These are phyloP conservation scores for Clarias macrocephalus DNA, from an alignment of 2,113 vertebrate species.

Conservation along the genomic window DNA sequence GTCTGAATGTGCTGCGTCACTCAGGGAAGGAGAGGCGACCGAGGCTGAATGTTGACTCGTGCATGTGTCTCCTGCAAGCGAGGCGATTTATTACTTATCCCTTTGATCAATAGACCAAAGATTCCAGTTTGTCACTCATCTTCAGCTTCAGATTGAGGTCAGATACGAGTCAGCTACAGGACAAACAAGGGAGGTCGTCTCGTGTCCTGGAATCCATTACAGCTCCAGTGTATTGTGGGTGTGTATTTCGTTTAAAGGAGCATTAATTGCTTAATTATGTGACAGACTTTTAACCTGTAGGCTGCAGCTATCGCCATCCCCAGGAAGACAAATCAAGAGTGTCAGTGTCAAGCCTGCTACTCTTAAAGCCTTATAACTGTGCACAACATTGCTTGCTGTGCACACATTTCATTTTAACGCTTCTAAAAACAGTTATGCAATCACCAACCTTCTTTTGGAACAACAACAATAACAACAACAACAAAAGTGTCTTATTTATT, in stretches of 20 bases:
- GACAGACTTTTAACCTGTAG: background rate
- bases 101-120: conserved; percentile 69
- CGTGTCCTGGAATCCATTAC: background rate
- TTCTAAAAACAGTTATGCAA: background rate
- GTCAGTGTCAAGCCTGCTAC: background rate
- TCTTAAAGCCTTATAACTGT: background rate
- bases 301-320: background rate
- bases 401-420: background rate
- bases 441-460: background rate
- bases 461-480: too few relatives aligned
- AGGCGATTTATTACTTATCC: conserved; percentile 63
- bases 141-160: conserved; percentile 23
- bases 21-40: conserved; percentile 52
- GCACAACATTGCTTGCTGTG: background rate
- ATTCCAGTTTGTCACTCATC: conserved; percentile 69
- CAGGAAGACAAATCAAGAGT: background rate
- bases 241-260: background rate
- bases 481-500: background rate
- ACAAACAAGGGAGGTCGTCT: conserved; percentile 13
- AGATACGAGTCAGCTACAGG: conserved; percentile 15
- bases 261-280: conserved; percentile 57
- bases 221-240: background rate
- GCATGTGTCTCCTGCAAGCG: conserved; percentile 67
- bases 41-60: conserved; percentile 50
- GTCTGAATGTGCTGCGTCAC: background rate